Percentiles rank a stretch among this genome's conserved stretches.
Conservation (phyloP, 2,113 vertebrate species). For the Chelonoidis abingdonii region DNA sequence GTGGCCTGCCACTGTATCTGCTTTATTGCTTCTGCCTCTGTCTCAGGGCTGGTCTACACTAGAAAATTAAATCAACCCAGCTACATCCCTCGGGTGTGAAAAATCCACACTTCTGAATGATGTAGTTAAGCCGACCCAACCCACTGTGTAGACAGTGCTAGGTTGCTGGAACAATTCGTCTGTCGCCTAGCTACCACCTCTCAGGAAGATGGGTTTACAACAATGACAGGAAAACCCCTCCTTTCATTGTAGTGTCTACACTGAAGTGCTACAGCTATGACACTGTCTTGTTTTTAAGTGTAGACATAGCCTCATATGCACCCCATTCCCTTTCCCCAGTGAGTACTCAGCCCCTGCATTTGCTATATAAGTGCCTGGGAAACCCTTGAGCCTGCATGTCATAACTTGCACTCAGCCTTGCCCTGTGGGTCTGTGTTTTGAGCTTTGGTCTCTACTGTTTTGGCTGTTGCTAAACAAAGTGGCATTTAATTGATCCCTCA, state of each 20-base stretch:
- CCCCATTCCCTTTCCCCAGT: background rate
- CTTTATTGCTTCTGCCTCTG: background rate
- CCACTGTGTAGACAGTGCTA: no score
- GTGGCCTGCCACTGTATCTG: background rate
- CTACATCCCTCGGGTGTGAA: background rate
- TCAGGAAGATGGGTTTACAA: background rate
- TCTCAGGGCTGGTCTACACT: background rate
- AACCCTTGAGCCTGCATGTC: background rate
- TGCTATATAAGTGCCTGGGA: background rate
- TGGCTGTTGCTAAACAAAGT: background rate
- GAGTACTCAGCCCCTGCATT: background rate
- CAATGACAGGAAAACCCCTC: background rate
- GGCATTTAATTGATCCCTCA: background rate
- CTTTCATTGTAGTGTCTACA: background rate
- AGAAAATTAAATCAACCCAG: background rate
- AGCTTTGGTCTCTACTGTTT: background rate
- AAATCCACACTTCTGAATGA: background rate
- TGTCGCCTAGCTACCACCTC: no score
- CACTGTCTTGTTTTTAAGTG: background rate
- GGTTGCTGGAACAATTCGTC: no score
- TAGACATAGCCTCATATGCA: background rate
- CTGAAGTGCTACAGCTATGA: background rate
- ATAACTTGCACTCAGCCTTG: background rate
- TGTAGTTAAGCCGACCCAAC: no score
- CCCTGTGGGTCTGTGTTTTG: background rate